Evolutionary conservation across 2,113 vertebrate species (phyloP).

Genomic region (Circaetus gallicus): DNA sequence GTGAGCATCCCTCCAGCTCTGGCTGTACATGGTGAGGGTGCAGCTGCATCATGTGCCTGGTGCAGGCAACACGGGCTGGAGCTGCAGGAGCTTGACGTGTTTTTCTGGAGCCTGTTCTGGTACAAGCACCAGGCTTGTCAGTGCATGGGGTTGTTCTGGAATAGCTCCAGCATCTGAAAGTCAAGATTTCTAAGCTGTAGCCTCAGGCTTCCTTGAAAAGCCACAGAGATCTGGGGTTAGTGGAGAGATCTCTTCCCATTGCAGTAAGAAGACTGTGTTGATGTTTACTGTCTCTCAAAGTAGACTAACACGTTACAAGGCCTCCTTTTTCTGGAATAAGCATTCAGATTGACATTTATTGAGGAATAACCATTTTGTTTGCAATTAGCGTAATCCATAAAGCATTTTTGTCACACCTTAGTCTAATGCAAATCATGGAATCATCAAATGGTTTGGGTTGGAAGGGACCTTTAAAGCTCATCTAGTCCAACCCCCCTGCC

Average conservation of each 20-base stretch:
- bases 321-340: neutral
- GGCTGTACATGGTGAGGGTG: neutral
- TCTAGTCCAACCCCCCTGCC: neutral
- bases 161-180: neutral
- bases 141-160: neutral
- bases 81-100: neutral
- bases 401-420: neutral
- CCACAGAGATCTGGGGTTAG: neutral
- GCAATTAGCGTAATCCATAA: neutral
- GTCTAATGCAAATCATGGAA: neutral
- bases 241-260: neutral
- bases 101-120: neutral
- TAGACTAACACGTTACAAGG: neutral
- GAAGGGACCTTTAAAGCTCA: neutral
- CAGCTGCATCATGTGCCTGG: neutral
- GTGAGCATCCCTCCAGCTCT: neutral
- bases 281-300: neutral
- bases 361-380: neutral
- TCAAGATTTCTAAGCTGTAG: neutral
- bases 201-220: neutral
- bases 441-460: neutral
- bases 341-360: neutral
- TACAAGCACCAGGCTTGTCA: fast-evolving
- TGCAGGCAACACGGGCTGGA: neutral
- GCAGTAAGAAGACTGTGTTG: neutral